Conservation (phyloP, 1,140 invertebrate species). For the Nomia melanderi region DNA sequence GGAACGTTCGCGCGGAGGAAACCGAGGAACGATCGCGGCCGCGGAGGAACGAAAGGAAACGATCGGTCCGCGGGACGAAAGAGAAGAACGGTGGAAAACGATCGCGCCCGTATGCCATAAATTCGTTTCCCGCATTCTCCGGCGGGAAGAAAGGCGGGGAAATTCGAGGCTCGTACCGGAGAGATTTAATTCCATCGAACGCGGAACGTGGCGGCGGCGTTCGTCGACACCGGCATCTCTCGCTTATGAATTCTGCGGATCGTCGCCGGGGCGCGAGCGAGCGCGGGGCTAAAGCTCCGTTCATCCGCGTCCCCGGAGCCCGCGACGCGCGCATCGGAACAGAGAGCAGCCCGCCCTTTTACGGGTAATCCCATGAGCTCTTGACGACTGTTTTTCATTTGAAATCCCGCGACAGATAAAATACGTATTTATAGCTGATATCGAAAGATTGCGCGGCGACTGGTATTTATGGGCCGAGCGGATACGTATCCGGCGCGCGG, state of each 20-base stretch:
- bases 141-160: not conserved
- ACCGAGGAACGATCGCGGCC: too few relatives aligned
- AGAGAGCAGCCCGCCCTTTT: constrained; percentile 62
- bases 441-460: constrained; percentile 66
- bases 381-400: constrained; percentile 79
- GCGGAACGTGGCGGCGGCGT: not conserved
- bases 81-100: not conserved
- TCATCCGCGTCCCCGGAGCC: not conserved
- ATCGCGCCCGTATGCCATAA: not conserved
- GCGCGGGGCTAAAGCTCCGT: constrained; percentile 20
- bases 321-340: constrained; percentile 5
- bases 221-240: not conserved
- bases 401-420: constrained; percentile 75
- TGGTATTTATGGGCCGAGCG: constrained; percentile 72
- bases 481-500: constrained; percentile 61
- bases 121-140: not conserved
- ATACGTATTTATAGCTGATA: constrained; percentile 77
- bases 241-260: constrained; percentile 34
- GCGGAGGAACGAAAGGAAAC: too few relatives aligned
- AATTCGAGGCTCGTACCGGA: not conserved
- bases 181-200: constrained; percentile 33
- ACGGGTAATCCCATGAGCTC: constrained; percentile 75
- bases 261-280: not conserved
- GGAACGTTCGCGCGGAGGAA: too few relatives aligned
- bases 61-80: too few relatives aligned